Evolutionary conservation across 2,113 vertebrate species (phyloP), one percentile per base, ranked within the genome.

Genomic region (Calidris pygmaea): DNA sequence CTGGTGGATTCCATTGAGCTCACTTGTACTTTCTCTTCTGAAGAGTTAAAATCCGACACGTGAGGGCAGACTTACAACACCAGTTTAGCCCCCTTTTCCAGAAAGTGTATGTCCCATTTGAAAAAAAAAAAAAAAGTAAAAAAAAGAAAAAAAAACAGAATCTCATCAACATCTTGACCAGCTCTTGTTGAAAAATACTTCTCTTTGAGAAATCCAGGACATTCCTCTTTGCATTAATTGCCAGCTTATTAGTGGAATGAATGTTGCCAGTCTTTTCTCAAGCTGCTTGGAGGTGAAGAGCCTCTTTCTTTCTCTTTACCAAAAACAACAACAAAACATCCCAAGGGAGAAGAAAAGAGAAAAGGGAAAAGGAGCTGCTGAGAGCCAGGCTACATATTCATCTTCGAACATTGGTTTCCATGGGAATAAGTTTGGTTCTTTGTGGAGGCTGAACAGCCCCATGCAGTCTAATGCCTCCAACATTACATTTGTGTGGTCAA

Each of bases 381-480:
- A 76, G 96, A 98, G 96, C 94, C 93, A 96, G 91, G 72, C 93
- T 81, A 59, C 76, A 87, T 96, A 92, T 97, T 98, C 96, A 97
- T 94, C 34, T 74, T 88, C 4, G 26, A 90, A 94, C 93, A 74
- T 6, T 80, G 93, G 98, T 98, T 98, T 98, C 98, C 88, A 98
- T 98, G 98, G 98, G 96, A 98, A 98, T 98, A 66, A 77, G 97
- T 82, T 97, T 79, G 34, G 47, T 65, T 95, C 97, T 96, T 96
- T 98, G 97, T 97, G 96, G 19, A 97, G 96, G 52, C 48, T 47
- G 72, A 90, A 94, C 89, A 71, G 32, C 89, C 75, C 87, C 96
- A 84, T 45, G 48, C 24, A 90, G 73, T 27, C 96, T 90, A 94
- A 94, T 85, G 87, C 92, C 78, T 96, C 96, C 41, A 75, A 76